phyloP scores from a whole-genome alignment of 2,888 invertebrate species.

The Macrophya annulata region DNA sequence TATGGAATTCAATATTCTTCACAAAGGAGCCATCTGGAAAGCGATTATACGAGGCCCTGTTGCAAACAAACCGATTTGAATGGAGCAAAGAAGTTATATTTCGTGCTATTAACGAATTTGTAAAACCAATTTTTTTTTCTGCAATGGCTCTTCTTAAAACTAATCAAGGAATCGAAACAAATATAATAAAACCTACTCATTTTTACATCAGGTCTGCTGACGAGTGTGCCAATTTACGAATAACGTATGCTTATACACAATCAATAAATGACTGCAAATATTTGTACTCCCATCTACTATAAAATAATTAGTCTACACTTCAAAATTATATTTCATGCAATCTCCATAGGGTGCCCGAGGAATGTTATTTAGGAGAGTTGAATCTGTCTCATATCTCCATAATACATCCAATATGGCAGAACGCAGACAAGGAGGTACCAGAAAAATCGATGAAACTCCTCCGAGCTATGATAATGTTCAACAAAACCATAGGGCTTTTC shows the following conservation, averaged over 20 bases:
- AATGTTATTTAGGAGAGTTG: constrained; percentile 72
- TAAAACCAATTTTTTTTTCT: constrained; percentile 63
- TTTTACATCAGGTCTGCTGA: constrained; percentile 62
- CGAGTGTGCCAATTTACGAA: constrained; percentile 56
- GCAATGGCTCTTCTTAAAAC: constrained; percentile 60
- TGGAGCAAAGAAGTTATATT: constrained; percentile 68
- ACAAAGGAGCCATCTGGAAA: constrained; percentile 68
- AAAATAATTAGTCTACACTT: constrained; percentile 3
- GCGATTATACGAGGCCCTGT: constrained; percentile 65
- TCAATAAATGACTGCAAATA: not conserved
- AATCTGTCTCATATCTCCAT: constrained; percentile 67
- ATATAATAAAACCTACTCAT: not conserved
- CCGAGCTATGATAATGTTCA: constrained; percentile 70
- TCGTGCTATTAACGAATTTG: constrained; percentile 65
- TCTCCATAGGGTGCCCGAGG: constrained; percentile 70
- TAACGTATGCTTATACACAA: constrained; percentile 53
- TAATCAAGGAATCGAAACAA: constrained; percentile 38
- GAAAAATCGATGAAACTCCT: constrained; percentile 68
- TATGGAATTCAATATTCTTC: constrained; percentile 65
- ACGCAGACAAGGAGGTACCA: constrained; percentile 70
- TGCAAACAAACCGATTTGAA: constrained; percentile 69
- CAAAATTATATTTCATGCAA: not conserved
- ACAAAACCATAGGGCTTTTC: constrained; percentile 76
- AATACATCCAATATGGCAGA: constrained; percentile 76
- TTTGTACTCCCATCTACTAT: constrained; percentile 31